Conservation (phyloP, 2,113 vertebrate species). For the Grammomys surdaster region DNA sequence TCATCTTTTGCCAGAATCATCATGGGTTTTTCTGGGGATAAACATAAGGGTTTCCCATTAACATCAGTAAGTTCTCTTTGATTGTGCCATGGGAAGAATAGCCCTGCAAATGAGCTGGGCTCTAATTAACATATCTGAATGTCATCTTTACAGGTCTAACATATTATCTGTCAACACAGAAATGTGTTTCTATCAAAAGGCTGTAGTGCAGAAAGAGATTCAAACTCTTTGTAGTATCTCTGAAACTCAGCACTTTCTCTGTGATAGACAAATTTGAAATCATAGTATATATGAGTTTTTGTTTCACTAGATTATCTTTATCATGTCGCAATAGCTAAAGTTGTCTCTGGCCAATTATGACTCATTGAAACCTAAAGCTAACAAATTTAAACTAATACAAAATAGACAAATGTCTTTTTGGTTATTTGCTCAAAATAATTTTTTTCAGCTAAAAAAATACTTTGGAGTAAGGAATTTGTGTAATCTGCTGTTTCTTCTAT, state of each 20-base stretch:
- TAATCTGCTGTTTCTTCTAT: conserved; percentile 71
- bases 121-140: conserved; percentile 73
- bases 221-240: conserved; percentile 77
- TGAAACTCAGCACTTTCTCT: conserved; percentile 80
- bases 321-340: conserved; percentile 66
- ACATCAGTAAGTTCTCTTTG: conserved; percentile 67
- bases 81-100: conserved; percentile 57
- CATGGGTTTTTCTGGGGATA: conserved; percentile 50
- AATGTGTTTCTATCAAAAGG: conserved; percentile 77
- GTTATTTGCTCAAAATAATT: conserved; percentile 80
- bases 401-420: conserved; percentile 79
- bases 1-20: conserved; percentile 72
- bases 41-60: not conserved
- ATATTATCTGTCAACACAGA: conserved; percentile 59
- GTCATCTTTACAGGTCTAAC: conserved; percentile 73
- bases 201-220: conserved; percentile 73
- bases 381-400: conserved; percentile 80
- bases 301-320: conserved; percentile 68
- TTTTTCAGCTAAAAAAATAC: conserved; percentile 76
- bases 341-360: conserved; percentile 77
- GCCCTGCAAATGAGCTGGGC: conserved; percentile 39
- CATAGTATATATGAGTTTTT: conserved; percentile 77
- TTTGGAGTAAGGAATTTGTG: conserved; percentile 75
- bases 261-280: conserved; percentile 79
- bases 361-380: conserved; percentile 76